phyloP scores from a whole-genome alignment of 2,113 vertebrate genomes.

The Ciconia stormi region DNA sequence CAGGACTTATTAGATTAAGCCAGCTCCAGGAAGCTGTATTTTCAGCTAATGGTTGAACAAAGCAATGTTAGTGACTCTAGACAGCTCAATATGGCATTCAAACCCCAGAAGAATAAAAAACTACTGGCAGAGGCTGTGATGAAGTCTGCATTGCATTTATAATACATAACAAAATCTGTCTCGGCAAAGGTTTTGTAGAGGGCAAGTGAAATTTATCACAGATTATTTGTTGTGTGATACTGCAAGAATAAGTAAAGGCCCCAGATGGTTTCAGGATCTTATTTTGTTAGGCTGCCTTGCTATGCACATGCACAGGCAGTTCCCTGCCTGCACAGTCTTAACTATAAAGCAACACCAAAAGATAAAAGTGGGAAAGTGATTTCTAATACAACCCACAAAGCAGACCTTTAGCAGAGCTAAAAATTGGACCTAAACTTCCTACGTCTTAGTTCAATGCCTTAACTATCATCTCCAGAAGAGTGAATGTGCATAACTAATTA shows the following conservation, averaged over 20 bases:
- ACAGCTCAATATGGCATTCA: not conserved
- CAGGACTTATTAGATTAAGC: conserved; percentile 26
- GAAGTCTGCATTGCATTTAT: not conserved
- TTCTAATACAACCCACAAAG: not conserved
- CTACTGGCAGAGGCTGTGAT: not conserved
- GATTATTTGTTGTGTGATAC: not conserved
- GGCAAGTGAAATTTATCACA: not conserved
- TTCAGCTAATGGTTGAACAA: not conserved
- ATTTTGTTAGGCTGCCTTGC: not conserved
- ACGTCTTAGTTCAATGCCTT: not conserved
- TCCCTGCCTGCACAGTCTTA: not conserved
- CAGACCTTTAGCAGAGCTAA: not conserved
- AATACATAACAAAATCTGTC: not conserved
- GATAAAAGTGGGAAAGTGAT: not conserved
- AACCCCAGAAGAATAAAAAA: not conserved
- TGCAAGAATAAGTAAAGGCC: not conserved
- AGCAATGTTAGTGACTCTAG: not conserved
- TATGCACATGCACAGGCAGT: not conserved
- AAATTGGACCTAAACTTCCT: not conserved
- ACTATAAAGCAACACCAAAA: not conserved
- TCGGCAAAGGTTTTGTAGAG: not conserved
- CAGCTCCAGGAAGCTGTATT: not conserved
- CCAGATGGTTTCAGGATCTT: not conserved
- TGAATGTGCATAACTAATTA: not conserved
- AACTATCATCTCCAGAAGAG: not conserved